These are phyloP conservation scores for Sciurus vulgaris DNA, from an alignment of 2,797 vertebrate genomes.

Conservation along the genomic window DNA sequence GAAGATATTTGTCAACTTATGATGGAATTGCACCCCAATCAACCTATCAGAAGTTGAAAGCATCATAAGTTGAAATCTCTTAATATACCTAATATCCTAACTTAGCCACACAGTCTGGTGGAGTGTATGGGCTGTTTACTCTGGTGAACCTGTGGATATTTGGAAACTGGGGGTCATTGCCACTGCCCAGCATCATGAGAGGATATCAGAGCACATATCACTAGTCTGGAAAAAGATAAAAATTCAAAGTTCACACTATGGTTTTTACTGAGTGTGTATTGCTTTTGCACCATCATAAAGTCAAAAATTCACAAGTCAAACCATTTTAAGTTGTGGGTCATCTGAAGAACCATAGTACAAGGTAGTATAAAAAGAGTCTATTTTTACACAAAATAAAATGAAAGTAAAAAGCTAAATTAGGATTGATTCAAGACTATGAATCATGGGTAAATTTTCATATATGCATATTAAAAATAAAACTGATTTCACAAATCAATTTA, in stretches of 20 bases:
- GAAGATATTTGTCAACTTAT: neutral
- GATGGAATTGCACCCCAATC: neutral
- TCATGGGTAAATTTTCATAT: slow-evolving; percentile 8
- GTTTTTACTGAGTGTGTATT: neutral
- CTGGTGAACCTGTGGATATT: no score
- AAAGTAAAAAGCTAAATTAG: neutral
- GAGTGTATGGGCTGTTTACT: neutral
- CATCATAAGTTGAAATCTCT: no score
- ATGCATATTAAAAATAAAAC: neutral
- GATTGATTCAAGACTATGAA: neutral
- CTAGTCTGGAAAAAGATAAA: neutral
- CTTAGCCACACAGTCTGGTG: no score
- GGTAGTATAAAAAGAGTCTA: neutral
- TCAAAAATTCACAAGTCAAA: neutral
- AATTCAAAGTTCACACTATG: neutral
- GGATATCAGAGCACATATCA: neutral
- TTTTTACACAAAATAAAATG: slow-evolving; percentile 64
- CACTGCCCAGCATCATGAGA: neutral
- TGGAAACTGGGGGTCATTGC: neutral
- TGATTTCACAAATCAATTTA: slow-evolving; percentile 25
- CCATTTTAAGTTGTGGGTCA: neutral
- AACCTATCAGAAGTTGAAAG: neutral
- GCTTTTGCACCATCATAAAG: neutral
- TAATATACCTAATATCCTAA: neutral
- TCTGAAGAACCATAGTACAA: neutral